Percentiles rank a stretch among this genome's conserved stretches.
These are phyloP conservation scores for Hucho hucho DNA, from an alignment of 2,113 vertebrate species.

Conservation along the genomic window DNA sequence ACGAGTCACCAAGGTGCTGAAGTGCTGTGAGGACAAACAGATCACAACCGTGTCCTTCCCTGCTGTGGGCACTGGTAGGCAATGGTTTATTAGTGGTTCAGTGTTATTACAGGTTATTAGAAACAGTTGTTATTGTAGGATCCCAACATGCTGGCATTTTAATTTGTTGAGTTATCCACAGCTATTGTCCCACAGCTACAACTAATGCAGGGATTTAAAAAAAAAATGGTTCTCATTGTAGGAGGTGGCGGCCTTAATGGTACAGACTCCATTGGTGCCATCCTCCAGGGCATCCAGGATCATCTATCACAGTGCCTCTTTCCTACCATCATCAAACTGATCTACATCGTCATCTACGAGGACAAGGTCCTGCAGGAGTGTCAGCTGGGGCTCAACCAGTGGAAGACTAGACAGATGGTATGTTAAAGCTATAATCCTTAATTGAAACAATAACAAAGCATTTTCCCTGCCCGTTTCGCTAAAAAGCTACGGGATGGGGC, in stretches of 20 bases:
- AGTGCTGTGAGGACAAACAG: slow-evolving; percentile 54
- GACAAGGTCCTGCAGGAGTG: slow-evolving; percentile 38
- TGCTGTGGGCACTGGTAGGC: slow-evolving; percentile 59
- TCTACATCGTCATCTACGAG: slow-evolving; percentile 43
- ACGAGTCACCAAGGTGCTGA: slow-evolving; percentile 53
- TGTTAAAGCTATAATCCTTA: background rate
- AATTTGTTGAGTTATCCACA: too few relatives aligned
- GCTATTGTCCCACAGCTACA: too few relatives aligned
- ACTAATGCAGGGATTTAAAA: too few relatives aligned
- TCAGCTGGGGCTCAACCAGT: slow-evolving; percentile 40
- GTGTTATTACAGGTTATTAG: too few relatives aligned
- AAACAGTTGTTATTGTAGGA: too few relatives aligned
- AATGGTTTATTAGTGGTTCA: background rate
- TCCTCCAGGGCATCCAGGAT: slow-evolving; percentile 53
- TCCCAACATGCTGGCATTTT: too few relatives aligned
- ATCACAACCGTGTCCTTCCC: slow-evolving; percentile 63
- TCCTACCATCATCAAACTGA: slow-evolving; percentile 39
- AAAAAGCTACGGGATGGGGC: too few relatives aligned
- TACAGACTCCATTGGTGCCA: slow-evolving; percentile 29
- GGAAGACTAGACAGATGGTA: slow-evolving; percentile 36
- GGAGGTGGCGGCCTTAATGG: slow-evolving; percentile 49
- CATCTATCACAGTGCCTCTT: slow-evolving; percentile 35
- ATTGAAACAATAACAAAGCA: too few relatives aligned
- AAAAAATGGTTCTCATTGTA: slow-evolving; percentile 5
- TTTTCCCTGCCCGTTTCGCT: too few relatives aligned